Percentiles rank a stretch among this genome's conserved stretches.
Conservation (phyloP, 1,140 invertebrate species). For the Drosophila littoralis region DNA sequence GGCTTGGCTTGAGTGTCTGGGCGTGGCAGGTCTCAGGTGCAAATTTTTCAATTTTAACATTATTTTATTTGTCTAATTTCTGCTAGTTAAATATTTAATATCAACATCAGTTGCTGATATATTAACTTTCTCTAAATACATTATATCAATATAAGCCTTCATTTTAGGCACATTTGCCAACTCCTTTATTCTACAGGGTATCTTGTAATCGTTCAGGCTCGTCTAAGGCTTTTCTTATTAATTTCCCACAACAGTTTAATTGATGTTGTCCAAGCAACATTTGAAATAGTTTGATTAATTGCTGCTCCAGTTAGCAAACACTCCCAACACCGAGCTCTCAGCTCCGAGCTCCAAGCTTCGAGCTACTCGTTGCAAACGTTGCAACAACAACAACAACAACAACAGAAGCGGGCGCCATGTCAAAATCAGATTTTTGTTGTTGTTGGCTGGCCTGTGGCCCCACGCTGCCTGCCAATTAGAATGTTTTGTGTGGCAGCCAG, state of each 20-base stretch:
- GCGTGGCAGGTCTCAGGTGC: no score
- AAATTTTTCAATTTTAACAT: no score
- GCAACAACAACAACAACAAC: constrained; percentile 1
- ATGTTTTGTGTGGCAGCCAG: constrained; percentile 44
- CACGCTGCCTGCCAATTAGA: constrained; percentile 67
- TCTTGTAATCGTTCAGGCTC: background rate
- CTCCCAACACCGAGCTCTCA: background rate
- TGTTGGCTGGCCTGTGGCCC: constrained; percentile 9
- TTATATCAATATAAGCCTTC: no score
- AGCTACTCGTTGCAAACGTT: background rate
- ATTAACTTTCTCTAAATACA: no score
- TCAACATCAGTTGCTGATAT: no score
- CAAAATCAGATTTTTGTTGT: constrained; percentile 4
- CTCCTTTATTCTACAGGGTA: background rate
- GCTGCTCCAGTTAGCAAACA: constrained; percentile 40
- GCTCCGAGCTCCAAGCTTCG: background rate
- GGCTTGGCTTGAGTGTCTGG: no score
- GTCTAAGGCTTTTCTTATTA: background rate
- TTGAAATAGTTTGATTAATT: constrained; percentile 50
- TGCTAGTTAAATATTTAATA: no score
- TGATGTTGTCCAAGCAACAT: constrained; percentile 35
- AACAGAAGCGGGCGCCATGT: constrained; percentile 29
- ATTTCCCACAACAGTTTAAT: constrained; percentile 42
- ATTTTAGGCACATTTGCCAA: no score
- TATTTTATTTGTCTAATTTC: no score